These are phyloP conservation scores for Tyrannus savana DNA, from an alignment of 2,113 vertebrate genomes.

Conservation along the genomic window DNA sequence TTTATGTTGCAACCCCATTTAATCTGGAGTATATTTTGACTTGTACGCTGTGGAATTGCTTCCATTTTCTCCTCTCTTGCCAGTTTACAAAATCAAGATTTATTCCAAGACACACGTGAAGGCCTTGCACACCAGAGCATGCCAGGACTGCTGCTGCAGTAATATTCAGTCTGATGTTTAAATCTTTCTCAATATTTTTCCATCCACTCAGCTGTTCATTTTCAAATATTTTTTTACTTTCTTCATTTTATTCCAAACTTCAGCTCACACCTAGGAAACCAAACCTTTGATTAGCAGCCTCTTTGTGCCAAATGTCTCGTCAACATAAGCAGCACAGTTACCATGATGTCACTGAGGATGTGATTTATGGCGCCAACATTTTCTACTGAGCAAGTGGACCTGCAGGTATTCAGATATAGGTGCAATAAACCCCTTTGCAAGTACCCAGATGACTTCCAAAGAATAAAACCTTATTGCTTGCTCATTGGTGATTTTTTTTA, in stretches of 20 bases:
- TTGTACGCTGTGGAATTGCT: not conserved
- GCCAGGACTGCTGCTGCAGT: not conserved
- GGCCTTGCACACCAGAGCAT: not conserved
- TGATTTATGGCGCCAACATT: not conserved
- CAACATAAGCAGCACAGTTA: not conserved
- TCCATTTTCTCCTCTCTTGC: not conserved
- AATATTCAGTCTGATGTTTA: not conserved
- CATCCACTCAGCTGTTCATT: not conserved
- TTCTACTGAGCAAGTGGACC: not conserved
- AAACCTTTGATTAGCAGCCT: not conserved
- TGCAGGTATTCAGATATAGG: not conserved
- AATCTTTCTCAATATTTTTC: not conserved
- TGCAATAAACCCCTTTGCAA: not conserved
- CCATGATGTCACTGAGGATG: fast-evolving
- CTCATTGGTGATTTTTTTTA: not conserved
- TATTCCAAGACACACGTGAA: not conserved
- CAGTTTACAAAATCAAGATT: not conserved
- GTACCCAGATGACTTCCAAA: not conserved
- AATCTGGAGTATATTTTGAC: conserved; percentile 34
- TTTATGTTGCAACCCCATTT: conserved; percentile 52
- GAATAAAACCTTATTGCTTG: not conserved
- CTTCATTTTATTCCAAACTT: not conserved
- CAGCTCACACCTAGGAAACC: not conserved
- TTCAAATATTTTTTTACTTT: not conserved
- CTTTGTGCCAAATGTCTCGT: not conserved